Percentiles rank a stretch among this genome's conserved stretches.
These are phyloP conservation scores for Isichthys henryi DNA, from an alignment of 2,113 vertebrate species.

Conservation along the genomic window DNA sequence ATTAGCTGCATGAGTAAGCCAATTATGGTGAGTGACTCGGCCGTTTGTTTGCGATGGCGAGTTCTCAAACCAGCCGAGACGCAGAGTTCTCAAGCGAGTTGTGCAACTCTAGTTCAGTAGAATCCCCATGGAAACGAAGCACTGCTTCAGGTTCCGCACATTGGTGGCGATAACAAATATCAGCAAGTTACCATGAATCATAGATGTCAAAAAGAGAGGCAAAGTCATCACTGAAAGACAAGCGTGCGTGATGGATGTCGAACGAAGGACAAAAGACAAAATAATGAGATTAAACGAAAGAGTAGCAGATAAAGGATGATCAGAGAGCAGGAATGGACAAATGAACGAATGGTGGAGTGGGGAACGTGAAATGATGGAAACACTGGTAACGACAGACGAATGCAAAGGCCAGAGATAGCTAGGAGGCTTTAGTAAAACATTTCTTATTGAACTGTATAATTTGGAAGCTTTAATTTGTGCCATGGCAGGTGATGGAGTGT, in stretches of 20 bases:
- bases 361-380: not conserved
- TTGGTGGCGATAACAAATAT: conserved; percentile 26
- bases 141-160: conserved; percentile 11
- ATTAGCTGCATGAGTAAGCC: conserved; percentile 7
- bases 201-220: not conserved
- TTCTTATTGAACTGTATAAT: conserved; percentile 32
- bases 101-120: conserved; percentile 50
- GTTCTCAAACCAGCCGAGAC: conserved; percentile 56
- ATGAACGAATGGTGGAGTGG: not conserved
- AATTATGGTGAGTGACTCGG: conserved; percentile 60
- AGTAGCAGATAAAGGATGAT: conserved; percentile 6
- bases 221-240: not conserved
- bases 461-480: conserved; percentile 42
- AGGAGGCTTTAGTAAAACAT: conserved; percentile 33
- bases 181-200: conserved; percentile 27
- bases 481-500: conserved; percentile 36
- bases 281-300: not conserved
- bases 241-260: not conserved
- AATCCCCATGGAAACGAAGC: conserved; percentile 38
- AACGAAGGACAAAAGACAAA: not conserved
- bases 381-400: conserved; percentile 8
- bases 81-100: conserved; percentile 41
- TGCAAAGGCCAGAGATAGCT: conserved; percentile 29
- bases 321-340: not conserved
- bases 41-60: conserved; percentile 48